Evolutionary conservation across 2,888 invertebrate genomes (phyloP), one percentile per base, ranked within the genome.

Genomic region (Coelopa pilipes): DNA sequence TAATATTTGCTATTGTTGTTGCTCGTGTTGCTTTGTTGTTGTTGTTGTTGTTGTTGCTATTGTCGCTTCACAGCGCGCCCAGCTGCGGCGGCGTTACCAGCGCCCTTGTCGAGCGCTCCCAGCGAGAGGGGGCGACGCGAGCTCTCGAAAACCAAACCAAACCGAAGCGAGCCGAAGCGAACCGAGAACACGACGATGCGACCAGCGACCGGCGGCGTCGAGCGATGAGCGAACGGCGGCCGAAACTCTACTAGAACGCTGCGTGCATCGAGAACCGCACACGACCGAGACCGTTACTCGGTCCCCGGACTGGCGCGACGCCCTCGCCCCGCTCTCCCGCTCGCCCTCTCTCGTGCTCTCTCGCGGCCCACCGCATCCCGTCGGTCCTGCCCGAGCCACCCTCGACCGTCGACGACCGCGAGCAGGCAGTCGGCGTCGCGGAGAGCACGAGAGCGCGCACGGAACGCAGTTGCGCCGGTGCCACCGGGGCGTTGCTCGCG

Each of bases 161-260:
- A 7, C 21, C 10, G 15, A 11, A 59, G 15, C 62, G n/a, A 15
- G 34, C 5, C 21, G 34, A 62, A 62, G 2, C 34, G 34, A 34
- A 34, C 7, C 34, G 34, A 34, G 7, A 2, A 34, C 34, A 34
- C 34, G 7, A 34, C 34, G 34, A 34, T 34, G 7, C 4, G 34
- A 34, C 34, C 34, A 7, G n/a, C n/a, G 21, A 53, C 53, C 53
- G n/a, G n/a, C 13, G 21, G 13, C 73, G 66, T 59, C 67, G 69
- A 75, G 74, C 78, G 75, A 71, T 77, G 72, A 73, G 74, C 68
- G 71, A 55, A 77, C 78, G 71, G 74, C 78, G 76, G 74, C 75
- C 73, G 72, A 76, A 74, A 75, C 73, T 75, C 76, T 77, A 80
- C 80, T 80, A 80, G 80, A 80, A 80, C 78, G 63, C 76, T 78